Conservation (phyloP, 2,797 vertebrate species). For the Pipistrellus nathusii region DNA sequence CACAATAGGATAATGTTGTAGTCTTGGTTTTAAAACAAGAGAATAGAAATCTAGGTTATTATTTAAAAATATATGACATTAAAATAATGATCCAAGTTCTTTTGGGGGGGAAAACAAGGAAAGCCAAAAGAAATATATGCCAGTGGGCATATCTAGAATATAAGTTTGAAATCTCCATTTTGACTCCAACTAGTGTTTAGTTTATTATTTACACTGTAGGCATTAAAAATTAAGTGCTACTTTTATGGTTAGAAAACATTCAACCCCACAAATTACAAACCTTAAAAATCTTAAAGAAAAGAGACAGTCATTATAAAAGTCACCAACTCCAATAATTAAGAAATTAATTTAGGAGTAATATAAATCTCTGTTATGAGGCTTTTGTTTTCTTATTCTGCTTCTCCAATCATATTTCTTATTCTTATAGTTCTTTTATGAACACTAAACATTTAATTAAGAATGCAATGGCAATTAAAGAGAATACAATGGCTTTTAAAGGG, state of each 20-base stretch:
- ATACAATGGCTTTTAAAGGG: not conserved
- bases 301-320: not conserved
- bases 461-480: not conserved
- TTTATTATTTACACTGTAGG: not conserved
- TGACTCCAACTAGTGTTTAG: not conserved
- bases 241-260: constrained; percentile 20
- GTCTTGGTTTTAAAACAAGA: constrained; percentile 31
- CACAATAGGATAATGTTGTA: not conserved
- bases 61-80: not conserved
- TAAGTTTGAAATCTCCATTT: not conserved
- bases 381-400: not conserved
- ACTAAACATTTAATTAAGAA: not conserved
- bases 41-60: constrained; percentile 42
- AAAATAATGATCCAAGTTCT: not conserved
- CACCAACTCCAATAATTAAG: not conserved
- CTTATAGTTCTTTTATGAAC: not conserved
- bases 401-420: not conserved
- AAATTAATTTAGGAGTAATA: constrained; percentile 38
- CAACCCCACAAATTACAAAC: not conserved
- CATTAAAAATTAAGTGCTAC: not conserved
- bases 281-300: constrained; percentile 31
- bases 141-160: not conserved
- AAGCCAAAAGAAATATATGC: not conserved
- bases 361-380: not conserved
- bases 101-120: not conserved